Base-by-base conservation (phyloP, 2,113 vertebrate species). In the Pimephales promelas region DNA sequence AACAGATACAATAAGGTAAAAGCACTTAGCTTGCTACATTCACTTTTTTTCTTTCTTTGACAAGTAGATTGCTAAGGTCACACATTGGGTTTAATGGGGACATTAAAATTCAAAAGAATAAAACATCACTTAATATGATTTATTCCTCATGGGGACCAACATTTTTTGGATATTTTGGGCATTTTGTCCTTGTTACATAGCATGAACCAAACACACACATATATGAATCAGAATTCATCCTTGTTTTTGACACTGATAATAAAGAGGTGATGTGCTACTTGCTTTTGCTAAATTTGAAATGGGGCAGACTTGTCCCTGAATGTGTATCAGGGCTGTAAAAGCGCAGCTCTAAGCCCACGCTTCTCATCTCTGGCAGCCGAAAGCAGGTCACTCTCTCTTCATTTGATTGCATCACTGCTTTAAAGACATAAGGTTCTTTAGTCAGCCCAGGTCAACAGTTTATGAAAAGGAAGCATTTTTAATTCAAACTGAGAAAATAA, bases 301-400 rank as follows among this genome's bases (percentile, higher is more conserved):
- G 43, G 34, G 24, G 3, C 24, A 31, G 13, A 78, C 43, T 47
- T 36, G 13, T 54, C 36, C 4, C 34, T 70, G 31, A n/a, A 54
- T 70, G 79, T 70, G 62, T 52, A 36, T 36, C 72, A 20, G 22
- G 45, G 24, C 64, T 45, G 4, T 75, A 45, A 66, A 43, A 43
- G 34, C 36, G 31, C 47, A 75, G 43, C 57, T 54, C 45, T 52
- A 18, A 68, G 34, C 68, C 61, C 34, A 22, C 47, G n/a, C 72
- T 54, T 75, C 34, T 18, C 36, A 74, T 74, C 62, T 82, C 61
- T n/a, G 74, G 61, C 3, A 34, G 79, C 79, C 49, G 34, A 74
- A 88, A 88, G 52, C 80, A 86, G 85, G 87, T 86, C 85, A 84
- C 82, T 82, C 73, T 26, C 52, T 71, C 78, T 73, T 84, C 40